phyloP scores from a whole-genome alignment of 2,113 vertebrate genomes.

The Ciconia boyciana region DNA sequence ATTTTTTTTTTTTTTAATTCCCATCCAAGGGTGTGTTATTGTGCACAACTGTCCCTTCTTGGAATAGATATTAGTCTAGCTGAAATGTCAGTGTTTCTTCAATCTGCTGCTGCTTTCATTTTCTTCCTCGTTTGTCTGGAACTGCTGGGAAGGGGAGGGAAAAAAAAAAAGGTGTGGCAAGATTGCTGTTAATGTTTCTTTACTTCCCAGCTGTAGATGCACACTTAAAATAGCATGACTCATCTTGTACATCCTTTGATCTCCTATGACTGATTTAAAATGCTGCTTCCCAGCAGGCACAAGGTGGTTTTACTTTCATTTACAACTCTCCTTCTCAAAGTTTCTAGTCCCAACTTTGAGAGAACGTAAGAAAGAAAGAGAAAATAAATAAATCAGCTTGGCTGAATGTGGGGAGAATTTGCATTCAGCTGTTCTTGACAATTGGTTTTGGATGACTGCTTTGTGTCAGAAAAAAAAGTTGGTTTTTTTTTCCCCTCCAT shows the following conservation, averaged over 20 bases:
- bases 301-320: constrained; percentile 24
- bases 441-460: background rate
- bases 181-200: constrained; percentile 14
- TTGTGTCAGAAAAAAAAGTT: background rate
- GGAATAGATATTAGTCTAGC: background rate
- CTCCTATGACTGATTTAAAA: background rate
- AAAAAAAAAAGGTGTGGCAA: background rate
- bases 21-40: background rate
- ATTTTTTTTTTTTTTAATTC: background rate
- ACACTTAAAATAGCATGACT: background rate
- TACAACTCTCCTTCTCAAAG: background rate
- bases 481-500: fast-evolving
- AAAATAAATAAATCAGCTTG: background rate
- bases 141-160: background rate
- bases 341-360: background rate
- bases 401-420: background rate
- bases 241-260: constrained; percentile 38
- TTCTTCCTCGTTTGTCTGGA: background rate
- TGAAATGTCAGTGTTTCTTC: background rate
- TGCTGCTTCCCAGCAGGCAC: background rate
- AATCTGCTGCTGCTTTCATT: background rate
- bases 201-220: background rate
- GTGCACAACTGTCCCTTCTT: background rate
- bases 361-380: background rate
- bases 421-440: background rate